A percentile compares a stretch with the other conserved stretches of the same genome.
Evolutionary conservation across 2,113 vertebrate genomes (phyloP).

Genomic region (Pyrgilauda ruficollis): DNA sequence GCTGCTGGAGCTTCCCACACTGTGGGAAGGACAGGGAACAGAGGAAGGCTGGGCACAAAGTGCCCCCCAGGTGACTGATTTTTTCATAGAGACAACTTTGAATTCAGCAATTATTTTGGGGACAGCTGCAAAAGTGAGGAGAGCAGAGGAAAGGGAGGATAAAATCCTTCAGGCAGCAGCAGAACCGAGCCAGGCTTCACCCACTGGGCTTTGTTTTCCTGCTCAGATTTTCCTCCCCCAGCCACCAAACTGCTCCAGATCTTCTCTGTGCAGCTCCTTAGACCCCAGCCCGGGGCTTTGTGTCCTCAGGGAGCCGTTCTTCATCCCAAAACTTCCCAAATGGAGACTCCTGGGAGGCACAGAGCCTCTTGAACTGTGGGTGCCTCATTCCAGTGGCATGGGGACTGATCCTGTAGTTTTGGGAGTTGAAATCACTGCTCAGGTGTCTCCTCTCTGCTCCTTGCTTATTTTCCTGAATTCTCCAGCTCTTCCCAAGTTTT

Average conservation of each 20-base stretch:
- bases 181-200: not conserved
- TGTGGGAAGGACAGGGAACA: accelerated
- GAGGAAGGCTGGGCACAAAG: not conserved
- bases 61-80: not conserved
- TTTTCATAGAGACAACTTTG: not conserved
- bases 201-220: not conserved
- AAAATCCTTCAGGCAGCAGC: not conserved
- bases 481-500: not conserved
- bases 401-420: not conserved
- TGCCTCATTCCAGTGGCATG: not conserved
- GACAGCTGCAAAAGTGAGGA: not conserved
- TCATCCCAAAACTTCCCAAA: not conserved
- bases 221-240: not conserved
- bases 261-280: not conserved
- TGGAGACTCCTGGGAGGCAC: not conserved
- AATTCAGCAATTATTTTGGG: accelerated
- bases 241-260: not conserved
- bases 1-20: not conserved
- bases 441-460: not conserved
- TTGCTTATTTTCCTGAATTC: not conserved
- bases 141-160: not conserved
- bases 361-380: not conserved
- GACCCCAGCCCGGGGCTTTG: not conserved
- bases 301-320: not conserved
- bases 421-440: not conserved